Percentiles rank a stretch among this genome's conserved stretches.
These are phyloP conservation scores for Gambusia holbrooki DNA, from an alignment of 2,113 vertebrate genomes.

Conservation along the genomic window DNA sequence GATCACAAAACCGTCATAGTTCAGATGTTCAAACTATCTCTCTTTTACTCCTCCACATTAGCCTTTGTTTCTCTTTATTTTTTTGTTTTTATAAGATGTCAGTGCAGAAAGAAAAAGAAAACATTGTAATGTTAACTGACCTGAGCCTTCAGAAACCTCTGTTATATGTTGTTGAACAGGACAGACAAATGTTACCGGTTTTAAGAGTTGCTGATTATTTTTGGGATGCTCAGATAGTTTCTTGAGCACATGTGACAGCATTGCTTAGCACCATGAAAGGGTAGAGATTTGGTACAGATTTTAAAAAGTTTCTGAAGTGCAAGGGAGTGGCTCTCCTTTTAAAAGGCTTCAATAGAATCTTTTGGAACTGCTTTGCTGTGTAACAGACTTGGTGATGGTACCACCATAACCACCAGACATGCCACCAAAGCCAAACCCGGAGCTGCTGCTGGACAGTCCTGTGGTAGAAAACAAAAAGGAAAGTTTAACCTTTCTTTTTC, in stretches of 20 bases:
- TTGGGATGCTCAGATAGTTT: conserved; percentile 15
- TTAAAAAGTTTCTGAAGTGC: conserved; percentile 52
- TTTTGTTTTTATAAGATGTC: conserved; percentile 30
- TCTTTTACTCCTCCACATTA: conserved; percentile 37
- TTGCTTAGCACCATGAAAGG: conserved; percentile 58
- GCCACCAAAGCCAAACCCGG: conserved; percentile 4
- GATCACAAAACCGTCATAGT: background rate
- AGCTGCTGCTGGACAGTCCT: conserved; percentile 41
- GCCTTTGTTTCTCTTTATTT: conserved; percentile 7
- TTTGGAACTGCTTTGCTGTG: conserved; percentile 25
- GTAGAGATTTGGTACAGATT: conserved; percentile 32
- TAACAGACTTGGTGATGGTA: conserved; percentile 55
- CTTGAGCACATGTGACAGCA: conserved; percentile 15
- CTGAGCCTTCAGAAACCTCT: conserved; percentile 58
- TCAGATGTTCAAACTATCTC: conserved; percentile 30
- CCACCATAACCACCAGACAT: background rate
- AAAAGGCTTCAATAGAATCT: conserved; percentile 14
- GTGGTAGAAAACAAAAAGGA: conserved; percentile 12
- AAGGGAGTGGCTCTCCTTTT: conserved; percentile 61
- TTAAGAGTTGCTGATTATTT: conserved; percentile 20
- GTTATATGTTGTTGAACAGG: conserved; percentile 24
- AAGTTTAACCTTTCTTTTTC: background rate
- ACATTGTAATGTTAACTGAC: conserved; percentile 32
- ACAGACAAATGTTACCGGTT: conserved; percentile 23
- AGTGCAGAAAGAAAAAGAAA: conserved; percentile 52